phyloP scores from a whole-genome alignment of 1,140 invertebrate genomes.

The Pogonomyrmex barbatus region DNA sequence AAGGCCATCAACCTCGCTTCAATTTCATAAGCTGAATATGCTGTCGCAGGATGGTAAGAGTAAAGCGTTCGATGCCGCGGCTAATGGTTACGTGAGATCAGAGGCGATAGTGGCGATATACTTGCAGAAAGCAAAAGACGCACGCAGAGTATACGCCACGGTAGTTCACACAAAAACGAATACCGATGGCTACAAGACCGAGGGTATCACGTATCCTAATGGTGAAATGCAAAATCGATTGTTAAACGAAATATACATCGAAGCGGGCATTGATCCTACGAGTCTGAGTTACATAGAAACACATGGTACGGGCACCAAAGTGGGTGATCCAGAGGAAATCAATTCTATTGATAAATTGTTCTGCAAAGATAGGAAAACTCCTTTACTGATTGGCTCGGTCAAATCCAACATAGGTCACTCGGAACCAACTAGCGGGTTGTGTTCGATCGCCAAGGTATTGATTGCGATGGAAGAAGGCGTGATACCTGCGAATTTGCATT shows the following conservation, averaged over 20 bases:
- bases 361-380: slow-evolving; percentile 92
- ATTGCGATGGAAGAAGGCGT: slow-evolving; percentile 95
- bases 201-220: slow-evolving; percentile 96
- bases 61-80: slow-evolving; percentile 96
- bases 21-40: slow-evolving; percentile 97
- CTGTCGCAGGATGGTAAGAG: slow-evolving; percentile 95
- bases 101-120: slow-evolving; percentile 94
- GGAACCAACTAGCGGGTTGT: slow-evolving; percentile 96
- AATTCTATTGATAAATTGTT: slow-evolving; percentile 97
- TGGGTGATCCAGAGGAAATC: slow-evolving; percentile 98
- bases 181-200: slow-evolving; percentile 95
- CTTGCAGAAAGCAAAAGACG: slow-evolving; percentile 91
- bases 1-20: slow-evolving; percentile 95
- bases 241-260: slow-evolving; percentile 94
- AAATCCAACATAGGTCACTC: slow-evolving; percentile 99
- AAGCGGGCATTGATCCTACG: slow-evolving; percentile 92
- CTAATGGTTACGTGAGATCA: slow-evolving; percentile 96
- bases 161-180: slow-evolving; percentile 95
- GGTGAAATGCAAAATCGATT: slow-evolving; percentile 94
- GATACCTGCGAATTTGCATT: slow-evolving; percentile 97
- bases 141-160: slow-evolving; percentile 94
- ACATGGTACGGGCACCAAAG: slow-evolving; percentile 98
- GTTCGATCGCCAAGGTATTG: slow-evolving; percentile 95
- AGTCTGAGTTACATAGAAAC: slow-evolving; percentile 96
- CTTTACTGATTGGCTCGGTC: slow-evolving; percentile 96